Percentiles rank a stretch among this genome's conserved stretches.
phyloP scores from a whole-genome alignment of 2,797 vertebrate species.

The Ptychobarbus kaznakovi region DNA sequence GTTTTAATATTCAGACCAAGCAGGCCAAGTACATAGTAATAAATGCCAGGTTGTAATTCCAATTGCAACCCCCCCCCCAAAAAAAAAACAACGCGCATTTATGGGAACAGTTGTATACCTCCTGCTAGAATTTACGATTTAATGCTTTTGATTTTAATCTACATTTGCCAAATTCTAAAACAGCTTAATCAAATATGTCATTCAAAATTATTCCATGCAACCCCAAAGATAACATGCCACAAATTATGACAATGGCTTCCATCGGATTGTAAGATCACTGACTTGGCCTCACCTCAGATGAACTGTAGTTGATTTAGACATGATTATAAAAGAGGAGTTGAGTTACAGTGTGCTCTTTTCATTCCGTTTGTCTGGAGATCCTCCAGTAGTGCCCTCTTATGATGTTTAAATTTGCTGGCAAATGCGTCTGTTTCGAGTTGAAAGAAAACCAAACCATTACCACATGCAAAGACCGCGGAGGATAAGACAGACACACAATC shows the following conservation, averaged over 20 bases:
- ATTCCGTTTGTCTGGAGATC: constrained; percentile 52
- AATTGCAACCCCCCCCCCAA: background rate
- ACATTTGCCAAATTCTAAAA: constrained; percentile 39
- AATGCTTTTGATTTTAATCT: constrained; percentile 22
- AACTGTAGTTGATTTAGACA: constrained; percentile 61
- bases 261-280: constrained; percentile 53
- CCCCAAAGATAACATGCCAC: constrained; percentile 40
- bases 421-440: constrained; percentile 46
- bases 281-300: constrained; percentile 53
- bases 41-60: constrained; percentile 17
- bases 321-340: constrained; percentile 59
- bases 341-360: constrained; percentile 56
- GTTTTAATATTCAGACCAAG: constrained; percentile 23
- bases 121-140: background rate
- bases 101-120: constrained; percentile 8
- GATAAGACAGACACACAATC: constrained; percentile 42
- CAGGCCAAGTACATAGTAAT: constrained; percentile 6
- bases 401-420: constrained; percentile 57
- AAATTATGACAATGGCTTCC: constrained; percentile 48
- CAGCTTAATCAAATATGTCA: constrained; percentile 34
- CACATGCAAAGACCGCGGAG: constrained; percentile 54
- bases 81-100: background rate
- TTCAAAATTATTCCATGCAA: constrained; percentile 33
- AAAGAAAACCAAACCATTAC: constrained; percentile 57
- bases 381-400: constrained; percentile 56